Percentiles rank a stretch among this genome's conserved stretches.
These are phyloP conservation scores for Goniozus legneri DNA, from an alignment of 1,140 invertebrate species.

Conservation along the genomic window DNA sequence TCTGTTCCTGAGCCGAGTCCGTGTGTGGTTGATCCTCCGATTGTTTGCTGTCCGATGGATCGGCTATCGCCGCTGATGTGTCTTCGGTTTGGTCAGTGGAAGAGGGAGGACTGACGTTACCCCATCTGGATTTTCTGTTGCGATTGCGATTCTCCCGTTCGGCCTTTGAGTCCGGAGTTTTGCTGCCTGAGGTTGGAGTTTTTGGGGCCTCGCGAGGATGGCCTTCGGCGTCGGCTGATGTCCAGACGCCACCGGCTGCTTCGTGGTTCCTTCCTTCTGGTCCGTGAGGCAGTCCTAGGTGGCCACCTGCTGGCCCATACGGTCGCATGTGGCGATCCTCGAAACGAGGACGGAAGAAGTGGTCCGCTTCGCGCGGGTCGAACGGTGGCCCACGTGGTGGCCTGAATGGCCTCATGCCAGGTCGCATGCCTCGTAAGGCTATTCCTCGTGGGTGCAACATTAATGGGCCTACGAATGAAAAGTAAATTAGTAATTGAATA, in stretches of 20 bases:
- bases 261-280: constrained; percentile 31
- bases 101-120: constrained; percentile 48
- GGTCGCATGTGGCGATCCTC: constrained; percentile 47
- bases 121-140: constrained; percentile 48
- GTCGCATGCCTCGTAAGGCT: constrained; percentile 48
- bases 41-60: too few relatives aligned
- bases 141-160: constrained; percentile 40
- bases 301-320: constrained; percentile 36
- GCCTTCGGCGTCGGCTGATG: constrained; percentile 19
- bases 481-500: neutral
- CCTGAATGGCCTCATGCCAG: constrained; percentile 45
- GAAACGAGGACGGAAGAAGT: constrained; percentile 45
- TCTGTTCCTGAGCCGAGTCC: too few relatives aligned
- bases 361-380: constrained; percentile 42
- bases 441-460: constrained; percentile 56
- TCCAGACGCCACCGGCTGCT: constrained; percentile 31
- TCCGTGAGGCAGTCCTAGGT: constrained; percentile 28
- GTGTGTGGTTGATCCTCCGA: too few relatives aligned
- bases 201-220: constrained; percentile 15
- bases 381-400: constrained; percentile 41
- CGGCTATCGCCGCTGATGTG: too few relatives aligned
- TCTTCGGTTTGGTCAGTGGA: constrained; percentile 22
- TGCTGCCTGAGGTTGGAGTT: constrained; percentile 15
- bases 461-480: constrained; percentile 41
- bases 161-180: constrained; percentile 14